Base-by-base conservation (phyloP, 2,888 invertebrate genomes). In the Bellardia bayeri region DNA sequence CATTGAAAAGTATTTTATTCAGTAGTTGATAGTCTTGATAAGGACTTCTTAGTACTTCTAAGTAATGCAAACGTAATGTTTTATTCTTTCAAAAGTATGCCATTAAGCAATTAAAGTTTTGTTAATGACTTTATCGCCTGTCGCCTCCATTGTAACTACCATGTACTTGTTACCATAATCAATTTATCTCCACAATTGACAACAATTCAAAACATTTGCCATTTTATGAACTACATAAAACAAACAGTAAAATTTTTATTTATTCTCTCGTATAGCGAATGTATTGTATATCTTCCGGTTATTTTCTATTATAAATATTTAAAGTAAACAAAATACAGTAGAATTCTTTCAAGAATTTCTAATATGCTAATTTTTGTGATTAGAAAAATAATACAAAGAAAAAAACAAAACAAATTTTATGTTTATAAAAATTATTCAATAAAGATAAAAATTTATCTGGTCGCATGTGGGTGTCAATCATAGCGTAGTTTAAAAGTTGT, bases 391-490 rank as follows among this genome's bases (percentile, higher is more conserved):
- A 23, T 23, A 23, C 23, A 23, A 23, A 23, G 1, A 23, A 8
- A 56, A 61, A 37, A 61, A 7, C 9, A 58, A 30, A 63, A 40
- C 11, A 51, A 45, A 45, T 40, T 80, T 30, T 16, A 16, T 58
- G 11, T 56, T 13, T 45, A 7, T 5, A n/a, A 51, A 54, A 23
- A 80, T 49, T 4, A 40, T 13, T 40, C n/a, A n/a, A 69, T 69
- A 37, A 37, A 66, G 37, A 42, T 69, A 23, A 23, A 23, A 1
- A 58, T 69, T 79, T 79, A 78, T 69, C 58, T 58, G 33, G 6
- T 58, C 5, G 33, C 13, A 69, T 49, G 81, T 81, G 81, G 81
- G 81, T 45, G 81, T 81, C n/a, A n/a, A 6, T 37, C 16, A 69
- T 79, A 45, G 3, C 23, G 23, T 56, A 23, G 56, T 23, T 56